Conservation (phyloP, 1,140 invertebrate genomes). For the Drosophila persimilis region DNA sequence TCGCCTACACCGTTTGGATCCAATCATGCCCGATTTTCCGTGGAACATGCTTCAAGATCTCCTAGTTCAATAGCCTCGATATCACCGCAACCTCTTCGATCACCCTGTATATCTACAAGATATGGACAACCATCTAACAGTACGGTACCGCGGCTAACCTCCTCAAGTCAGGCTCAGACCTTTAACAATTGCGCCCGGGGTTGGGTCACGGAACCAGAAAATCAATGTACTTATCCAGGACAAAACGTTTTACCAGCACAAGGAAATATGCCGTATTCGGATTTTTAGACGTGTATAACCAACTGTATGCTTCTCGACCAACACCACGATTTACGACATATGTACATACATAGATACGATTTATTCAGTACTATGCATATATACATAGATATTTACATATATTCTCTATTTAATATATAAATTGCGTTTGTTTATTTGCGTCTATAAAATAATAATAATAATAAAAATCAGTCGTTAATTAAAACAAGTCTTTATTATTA, state of each 20-base stretch:
- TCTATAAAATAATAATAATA: constrained; percentile 53
- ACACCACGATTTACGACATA: constrained; percentile 50
- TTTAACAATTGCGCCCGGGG: constrained; percentile 92
- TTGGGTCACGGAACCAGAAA: constrained; percentile 84
- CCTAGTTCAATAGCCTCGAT: constrained; percentile 20
- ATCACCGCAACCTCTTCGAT: constrained; percentile 7
- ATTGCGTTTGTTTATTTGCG: constrained; percentile 65
- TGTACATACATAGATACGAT: constrained; percentile 4
- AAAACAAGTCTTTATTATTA: neutral
- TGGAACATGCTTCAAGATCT: constrained; percentile 3
- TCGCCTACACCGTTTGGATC: constrained; percentile 50
- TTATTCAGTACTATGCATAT: neutral
- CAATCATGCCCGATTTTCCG: neutral
- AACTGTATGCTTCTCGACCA: constrained; percentile 2
- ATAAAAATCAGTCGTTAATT: constrained; percentile 17
- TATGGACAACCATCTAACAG: neutral
- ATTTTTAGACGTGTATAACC: constrained; percentile 45
- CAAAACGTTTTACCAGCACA: constrained; percentile 3
- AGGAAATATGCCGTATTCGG: constrained; percentile 58
- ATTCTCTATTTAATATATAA: constrained; percentile 4
- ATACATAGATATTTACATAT: constrained; percentile 1
- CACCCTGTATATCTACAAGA: neutral
- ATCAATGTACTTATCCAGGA: neutral
- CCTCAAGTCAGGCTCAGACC: constrained; percentile 83
- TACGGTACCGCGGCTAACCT: neutral